These are phyloP conservation scores for Cottoperca gobio DNA, from an alignment of 2,797 vertebrate genomes.

Conservation along the genomic window DNA sequence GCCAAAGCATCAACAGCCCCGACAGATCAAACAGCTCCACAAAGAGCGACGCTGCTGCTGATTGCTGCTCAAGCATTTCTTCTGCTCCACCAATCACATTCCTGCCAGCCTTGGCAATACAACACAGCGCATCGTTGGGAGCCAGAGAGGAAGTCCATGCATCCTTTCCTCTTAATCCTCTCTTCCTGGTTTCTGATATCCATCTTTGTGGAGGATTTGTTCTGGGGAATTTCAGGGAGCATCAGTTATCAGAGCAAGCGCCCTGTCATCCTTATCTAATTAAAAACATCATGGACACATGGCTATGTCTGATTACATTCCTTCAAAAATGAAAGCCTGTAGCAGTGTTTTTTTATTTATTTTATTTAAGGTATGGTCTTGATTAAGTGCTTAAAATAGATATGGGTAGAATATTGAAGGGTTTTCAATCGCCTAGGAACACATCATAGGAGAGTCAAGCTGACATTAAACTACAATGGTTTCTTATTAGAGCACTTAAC, in stretches of 20 bases:
- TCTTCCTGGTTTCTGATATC: slow-evolving; percentile 45
- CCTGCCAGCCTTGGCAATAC: slow-evolving; percentile 42
- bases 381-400: slow-evolving; percentile 42
- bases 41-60: slow-evolving; percentile 26
- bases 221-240: slow-evolving; percentile 54
- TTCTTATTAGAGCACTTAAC: slow-evolving; percentile 1
- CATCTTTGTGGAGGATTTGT: slow-evolving; percentile 47
- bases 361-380: slow-evolving; percentile 22
- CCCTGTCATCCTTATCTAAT: slow-evolving; percentile 59
- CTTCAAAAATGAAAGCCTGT: slow-evolving; percentile 39
- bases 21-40: slow-evolving; percentile 46
- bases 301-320: slow-evolving; percentile 60
- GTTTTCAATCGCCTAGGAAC: background rate
- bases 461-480: slow-evolving; percentile 18
- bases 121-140: slow-evolving; percentile 24
- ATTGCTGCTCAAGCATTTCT: slow-evolving; percentile 37
- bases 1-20: slow-evolving; percentile 25
- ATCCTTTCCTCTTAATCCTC: slow-evolving; percentile 46
- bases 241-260: slow-evolving; percentile 58
- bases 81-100: slow-evolving; percentile 46
- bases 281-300: slow-evolving; percentile 48
- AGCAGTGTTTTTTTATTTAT: slow-evolving; percentile 27
- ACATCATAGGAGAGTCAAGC: slow-evolving; percentile 2
- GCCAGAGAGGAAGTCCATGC: slow-evolving; percentile 44
- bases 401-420: slow-evolving; percentile 1